Base-by-base conservation (phyloP, 2,113 vertebrate species). In the Rhinolophus ferrumequinum region DNA sequence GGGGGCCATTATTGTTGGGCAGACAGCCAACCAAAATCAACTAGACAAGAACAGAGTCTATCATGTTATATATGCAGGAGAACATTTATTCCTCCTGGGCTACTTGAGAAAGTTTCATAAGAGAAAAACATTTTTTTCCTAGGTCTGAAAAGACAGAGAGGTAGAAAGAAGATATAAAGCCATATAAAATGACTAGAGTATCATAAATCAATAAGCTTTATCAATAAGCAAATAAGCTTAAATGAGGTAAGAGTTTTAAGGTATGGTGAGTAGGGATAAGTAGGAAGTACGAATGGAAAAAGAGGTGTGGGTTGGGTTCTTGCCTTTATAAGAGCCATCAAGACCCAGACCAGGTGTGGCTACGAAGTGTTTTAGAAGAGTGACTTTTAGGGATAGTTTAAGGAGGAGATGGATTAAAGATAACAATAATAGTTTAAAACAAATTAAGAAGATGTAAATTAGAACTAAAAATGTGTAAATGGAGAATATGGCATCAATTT, bases 1-100 rank as follows among this genome's bases (percentile, higher is more conserved):
- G 9, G 11, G 2, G 4, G 1, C 7, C 0, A 1, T 54, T 76
- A 10, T 1, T 21, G 15, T 3, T 73, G 28, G 30, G 15, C 70
- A 75, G 22, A 33, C 8, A 93, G 35, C 3, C 21, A 92, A 26
- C 6, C 18, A n/a, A 52, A 26, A 92, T 10, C 28, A 30, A 80
- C 33, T 44, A 67, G 26, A 58, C 22, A 76, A 92, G 38, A 76
- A 28, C 54, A 87, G 80, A 84, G 70, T 58, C 33, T 81, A 33
- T 33, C 13, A 9, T 15, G 26, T 38, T 75, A 90, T 60, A 44
- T 15, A 81, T 22, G 2, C 5, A 81, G 56, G 30, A 82, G 18
- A 19, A 44, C 41, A 64, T 64, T 47, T 50, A 38, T 86, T 88
- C 26, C 35, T 69, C 22, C 15, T 83, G 44, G 22, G 6, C 7